Evolutionary conservation across 2,113 vertebrate species (phyloP).

Genomic region (Sialia sialis): DNA sequence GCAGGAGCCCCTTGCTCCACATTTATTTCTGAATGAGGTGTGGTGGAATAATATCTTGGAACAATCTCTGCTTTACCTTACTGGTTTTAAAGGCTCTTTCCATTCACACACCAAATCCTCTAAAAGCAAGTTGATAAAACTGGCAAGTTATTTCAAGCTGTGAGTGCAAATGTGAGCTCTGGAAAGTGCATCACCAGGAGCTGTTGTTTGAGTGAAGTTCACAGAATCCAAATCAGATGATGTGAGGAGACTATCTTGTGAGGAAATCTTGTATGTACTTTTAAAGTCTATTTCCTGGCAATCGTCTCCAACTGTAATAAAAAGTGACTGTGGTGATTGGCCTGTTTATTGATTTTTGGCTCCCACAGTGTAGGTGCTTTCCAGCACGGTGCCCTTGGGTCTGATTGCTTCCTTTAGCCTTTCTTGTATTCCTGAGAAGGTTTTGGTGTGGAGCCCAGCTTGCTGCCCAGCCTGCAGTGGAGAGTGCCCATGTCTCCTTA

Average conservation of each 20-base stretch:
- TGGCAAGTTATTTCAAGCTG: not conserved
- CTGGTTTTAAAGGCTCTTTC: not conserved
- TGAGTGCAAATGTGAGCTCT: not conserved
- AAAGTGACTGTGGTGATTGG: not conserved
- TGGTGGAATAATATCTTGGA: not conserved
- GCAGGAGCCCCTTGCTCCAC: not conserved
- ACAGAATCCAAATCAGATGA: not conserved
- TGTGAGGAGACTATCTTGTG: not conserved
- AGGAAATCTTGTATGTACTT: not conserved
- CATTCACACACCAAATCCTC: not conserved
- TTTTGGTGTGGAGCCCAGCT: not conserved
- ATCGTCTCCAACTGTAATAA: not conserved
- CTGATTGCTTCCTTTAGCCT: accelerated
- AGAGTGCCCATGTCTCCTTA: accelerated
- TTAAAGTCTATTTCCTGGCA: not conserved
- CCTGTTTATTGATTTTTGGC: not conserved
- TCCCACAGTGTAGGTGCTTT: not conserved
- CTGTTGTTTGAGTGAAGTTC: not conserved
- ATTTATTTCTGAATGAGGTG: not conserved
- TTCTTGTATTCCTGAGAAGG: not conserved
- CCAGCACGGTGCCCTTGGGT: accelerated
- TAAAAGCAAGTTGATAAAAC: not conserved
- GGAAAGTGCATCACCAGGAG: not conserved
- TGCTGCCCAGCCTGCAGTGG: too few species aligned
- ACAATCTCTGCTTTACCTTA: not conserved